Evolutionary conservation across 2,888 invertebrate species (phyloP).

Genomic region (Acleris laterana): DNA sequence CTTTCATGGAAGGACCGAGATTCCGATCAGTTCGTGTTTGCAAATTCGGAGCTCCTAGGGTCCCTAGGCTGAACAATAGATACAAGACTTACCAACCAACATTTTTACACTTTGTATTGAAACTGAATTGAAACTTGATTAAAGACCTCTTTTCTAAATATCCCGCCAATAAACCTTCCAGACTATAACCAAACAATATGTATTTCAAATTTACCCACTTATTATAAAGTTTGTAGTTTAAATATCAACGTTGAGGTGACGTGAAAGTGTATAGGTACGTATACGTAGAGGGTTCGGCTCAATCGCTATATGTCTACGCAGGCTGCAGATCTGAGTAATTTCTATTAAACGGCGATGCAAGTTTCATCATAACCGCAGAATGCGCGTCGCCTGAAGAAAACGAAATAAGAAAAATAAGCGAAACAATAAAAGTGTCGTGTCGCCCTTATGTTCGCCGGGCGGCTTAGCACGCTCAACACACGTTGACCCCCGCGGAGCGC

Average conservation of each 20-base stretch:
- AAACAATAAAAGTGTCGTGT: conserved; percentile 72
- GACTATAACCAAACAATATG: too few relatives aligned
- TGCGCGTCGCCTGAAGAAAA: conserved; percentile 41
- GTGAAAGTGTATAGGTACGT: not conserved
- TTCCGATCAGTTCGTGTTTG: not conserved
- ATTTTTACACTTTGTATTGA: too few relatives aligned
- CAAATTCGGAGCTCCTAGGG: not conserved
- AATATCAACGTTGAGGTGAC: too few relatives aligned
- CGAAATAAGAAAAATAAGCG: conserved; percentile 51
- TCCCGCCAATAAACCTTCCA: too few relatives aligned
- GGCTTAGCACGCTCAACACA: conserved; percentile 19
- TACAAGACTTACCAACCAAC: not conserved
- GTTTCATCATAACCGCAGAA: conserved; percentile 43
- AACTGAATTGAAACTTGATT: too few relatives aligned
- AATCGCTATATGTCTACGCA: not conserved
- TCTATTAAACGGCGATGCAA: conserved; percentile 36
- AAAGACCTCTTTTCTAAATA: too few relatives aligned
- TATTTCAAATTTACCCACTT: too few relatives aligned
- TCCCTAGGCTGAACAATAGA: not conserved
- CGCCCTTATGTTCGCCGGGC: conserved; percentile 49
- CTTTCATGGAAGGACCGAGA: conserved; percentile 48
- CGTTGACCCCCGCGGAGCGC: conserved; percentile 4
- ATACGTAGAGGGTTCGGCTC: not conserved
- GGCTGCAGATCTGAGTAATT: conserved; percentile 24
- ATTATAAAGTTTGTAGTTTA: too few relatives aligned